These are phyloP conservation scores for Dendrolimus pini DNA, from an alignment of 2,888 invertebrate species.

Conservation along the genomic window DNA sequence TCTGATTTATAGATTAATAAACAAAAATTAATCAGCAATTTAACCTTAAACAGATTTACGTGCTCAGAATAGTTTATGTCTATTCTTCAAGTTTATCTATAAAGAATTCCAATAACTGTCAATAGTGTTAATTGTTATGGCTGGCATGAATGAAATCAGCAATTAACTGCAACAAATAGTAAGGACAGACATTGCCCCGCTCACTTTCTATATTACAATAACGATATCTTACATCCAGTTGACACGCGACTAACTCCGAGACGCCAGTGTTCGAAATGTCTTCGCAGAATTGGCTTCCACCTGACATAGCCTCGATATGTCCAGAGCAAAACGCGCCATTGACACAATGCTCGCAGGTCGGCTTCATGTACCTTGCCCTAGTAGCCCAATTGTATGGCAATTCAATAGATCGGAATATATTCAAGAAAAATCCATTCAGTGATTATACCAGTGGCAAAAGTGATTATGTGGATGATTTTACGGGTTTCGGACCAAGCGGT, in stretches of 20 bases:
- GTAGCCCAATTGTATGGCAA: conserved; percentile 75
- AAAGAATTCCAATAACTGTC: not conserved
- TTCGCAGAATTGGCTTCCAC: conserved; percentile 68
- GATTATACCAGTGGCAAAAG: not conserved
- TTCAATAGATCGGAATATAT: conserved; percentile 49
- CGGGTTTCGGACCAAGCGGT: not conserved
- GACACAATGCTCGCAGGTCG: conserved; percentile 77
- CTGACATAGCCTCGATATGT: conserved; percentile 74
- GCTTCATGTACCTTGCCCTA: conserved; percentile 77
- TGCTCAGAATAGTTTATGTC: no score
- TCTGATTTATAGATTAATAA: no score
- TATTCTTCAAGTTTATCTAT: no score
- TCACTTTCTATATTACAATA: conserved; percentile 1
- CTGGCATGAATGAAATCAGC: not conserved
- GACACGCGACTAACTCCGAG: conserved; percentile 1
- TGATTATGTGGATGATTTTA: not conserved
- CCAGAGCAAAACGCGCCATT: conserved; percentile 63
- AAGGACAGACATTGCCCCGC: not conserved
- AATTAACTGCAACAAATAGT: not conserved
- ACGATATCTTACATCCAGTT: conserved; percentile 1
- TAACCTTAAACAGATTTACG: no score
- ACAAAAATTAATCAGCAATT: no score
- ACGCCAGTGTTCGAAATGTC: conserved; percentile 29
- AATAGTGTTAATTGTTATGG: not conserved
- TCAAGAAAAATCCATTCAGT: conserved; percentile 11